Evolutionary conservation across 2,797 vertebrate species (phyloP), one percentile per base, ranked within the genome.

Genomic region (Mareca penelope): DNA sequence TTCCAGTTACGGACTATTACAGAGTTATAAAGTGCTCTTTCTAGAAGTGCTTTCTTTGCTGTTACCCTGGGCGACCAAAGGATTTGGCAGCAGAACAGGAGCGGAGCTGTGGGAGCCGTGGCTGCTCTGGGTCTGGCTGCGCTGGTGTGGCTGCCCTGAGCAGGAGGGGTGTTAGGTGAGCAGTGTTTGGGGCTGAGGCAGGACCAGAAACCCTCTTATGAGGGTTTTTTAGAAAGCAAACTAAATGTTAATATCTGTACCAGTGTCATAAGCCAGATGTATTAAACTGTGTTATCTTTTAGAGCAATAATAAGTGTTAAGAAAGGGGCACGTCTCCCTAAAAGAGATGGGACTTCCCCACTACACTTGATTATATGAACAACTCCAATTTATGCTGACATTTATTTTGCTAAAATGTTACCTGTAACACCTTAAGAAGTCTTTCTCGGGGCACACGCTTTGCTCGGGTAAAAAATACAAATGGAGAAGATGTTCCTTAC

Each of bases 151-250:
- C 31, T 29, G 69, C 85, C 57, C 31, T 63, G 18, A 85, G 50
- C 13, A 19, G 29, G 23, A 53, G 16, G 26, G 28, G 3, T 57
- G 3, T 72, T 7, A 10, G 18, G 18, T 59, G 40, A 69, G 18
- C 5, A 19, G 5, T 39, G 6, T 13, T 80, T 17, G 15, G 8
- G 39, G 3, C 6, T 1, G 1, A 10, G 8, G 33, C 7, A 10
- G 29, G 60, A 69, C 48, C 52, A 77, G 29, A 64, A 3, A 42
- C n/a, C 73, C 11, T 29, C 35, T 12, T 61, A 39, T 2, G 10
- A 15, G 11, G 37, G 5, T 1, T 75, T 56, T 44, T 80, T 75
- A 14, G 31, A 94, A 65, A 17, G 16, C 26, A 86, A 63, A 68
- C n/a, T 64, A 39, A 85, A 76, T 39, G 7, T 69, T 81, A 60